These are phyloP conservation scores for Stenopsyche tienmushanensis DNA, from an alignment of 1,140 invertebrate genomes.

Conservation along the genomic window DNA sequence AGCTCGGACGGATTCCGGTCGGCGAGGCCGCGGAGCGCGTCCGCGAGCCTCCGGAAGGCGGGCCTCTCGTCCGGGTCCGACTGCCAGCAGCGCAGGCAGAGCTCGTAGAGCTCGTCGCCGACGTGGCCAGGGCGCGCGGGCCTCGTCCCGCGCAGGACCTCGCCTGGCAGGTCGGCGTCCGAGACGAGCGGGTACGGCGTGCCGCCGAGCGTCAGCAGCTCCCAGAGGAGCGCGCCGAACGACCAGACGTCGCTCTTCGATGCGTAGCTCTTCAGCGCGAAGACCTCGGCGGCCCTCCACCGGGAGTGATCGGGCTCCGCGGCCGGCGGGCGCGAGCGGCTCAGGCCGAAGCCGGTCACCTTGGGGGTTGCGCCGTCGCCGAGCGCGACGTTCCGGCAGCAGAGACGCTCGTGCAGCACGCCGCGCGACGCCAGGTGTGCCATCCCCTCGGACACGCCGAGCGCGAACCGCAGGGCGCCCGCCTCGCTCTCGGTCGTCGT, in stretches of 20 bases:
- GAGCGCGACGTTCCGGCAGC: constrained; percentile 69
- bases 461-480: constrained; percentile 58
- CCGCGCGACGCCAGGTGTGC: constrained; percentile 62
- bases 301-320: constrained; percentile 67
- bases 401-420: constrained; percentile 70
- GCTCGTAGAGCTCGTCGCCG: constrained; percentile 76
- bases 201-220: constrained; percentile 77
- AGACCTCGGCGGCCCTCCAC: constrained; percentile 77
- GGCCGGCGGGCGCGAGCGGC: constrained; percentile 53
- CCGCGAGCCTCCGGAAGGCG: constrained; percentile 45
- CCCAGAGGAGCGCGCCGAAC: constrained; percentile 80
- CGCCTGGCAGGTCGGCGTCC: constrained; percentile 67
- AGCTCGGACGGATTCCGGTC: constrained; percentile 45
- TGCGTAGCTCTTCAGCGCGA: constrained; percentile 65
- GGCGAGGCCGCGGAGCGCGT: constrained; percentile 46
- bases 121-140: constrained; percentile 72
- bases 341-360: constrained; percentile 70
- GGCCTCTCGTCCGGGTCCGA: constrained; percentile 78
- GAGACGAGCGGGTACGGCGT: constrained; percentile 73
- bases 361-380: constrained; percentile 64
- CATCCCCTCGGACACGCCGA: constrained; percentile 65
- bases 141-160: constrained; percentile 67
- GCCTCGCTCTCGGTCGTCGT: constrained; percentile 64
- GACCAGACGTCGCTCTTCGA: constrained; percentile 80
- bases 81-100: constrained; percentile 84